Evolutionary conservation across 2,888 invertebrate genomes (phyloP).

Genomic region (Drosophila mercatorum): DNA sequence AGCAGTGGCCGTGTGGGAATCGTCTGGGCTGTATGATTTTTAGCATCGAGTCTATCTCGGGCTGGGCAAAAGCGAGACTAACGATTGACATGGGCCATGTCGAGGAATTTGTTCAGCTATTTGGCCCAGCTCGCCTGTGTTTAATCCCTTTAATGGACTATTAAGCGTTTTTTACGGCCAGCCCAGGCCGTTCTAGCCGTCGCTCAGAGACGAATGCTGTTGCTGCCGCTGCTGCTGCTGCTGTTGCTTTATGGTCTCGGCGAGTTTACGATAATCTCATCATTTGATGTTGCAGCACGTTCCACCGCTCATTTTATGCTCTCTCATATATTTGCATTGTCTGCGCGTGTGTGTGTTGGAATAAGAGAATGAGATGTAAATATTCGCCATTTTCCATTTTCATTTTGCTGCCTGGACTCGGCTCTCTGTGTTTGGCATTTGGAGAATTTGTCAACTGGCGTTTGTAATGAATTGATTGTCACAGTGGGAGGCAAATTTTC

Average conservation of each 20-base stretch:
- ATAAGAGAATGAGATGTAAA: conserved; percentile 40
- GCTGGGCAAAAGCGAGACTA: conserved; percentile 8
- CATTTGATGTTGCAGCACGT: conserved; percentile 72
- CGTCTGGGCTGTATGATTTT: conserved; percentile 56
- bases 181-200: conserved; percentile 29
- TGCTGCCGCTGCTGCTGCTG: conserved; percentile 23
- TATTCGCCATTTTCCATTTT: conserved; percentile 25
- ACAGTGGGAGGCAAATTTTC: conserved; percentile 60
- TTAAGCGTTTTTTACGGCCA: conserved; percentile 66
- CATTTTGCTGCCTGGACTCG: background rate
- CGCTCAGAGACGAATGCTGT: conserved; percentile 9
- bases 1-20: conserved; percentile 26
- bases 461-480: conserved; percentile 76
- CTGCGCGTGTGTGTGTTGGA: conserved; percentile 12
- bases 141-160: conserved; percentile 71
- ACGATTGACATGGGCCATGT: conserved; percentile 63
- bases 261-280: conserved; percentile 75
- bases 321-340: conserved; percentile 69
- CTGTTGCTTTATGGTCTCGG: conserved; percentile 46
- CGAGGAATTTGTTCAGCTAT: conserved; percentile 63
- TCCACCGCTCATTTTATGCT: conserved; percentile 72
- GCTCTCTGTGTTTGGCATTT: conserved; percentile 49
- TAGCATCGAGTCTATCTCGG: conserved; percentile 25
- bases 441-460: conserved; percentile 70
- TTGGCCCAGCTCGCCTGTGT: conserved; percentile 54